Conservation (phyloP, 2,113 vertebrate genomes). For the Uria aalge region DNA sequence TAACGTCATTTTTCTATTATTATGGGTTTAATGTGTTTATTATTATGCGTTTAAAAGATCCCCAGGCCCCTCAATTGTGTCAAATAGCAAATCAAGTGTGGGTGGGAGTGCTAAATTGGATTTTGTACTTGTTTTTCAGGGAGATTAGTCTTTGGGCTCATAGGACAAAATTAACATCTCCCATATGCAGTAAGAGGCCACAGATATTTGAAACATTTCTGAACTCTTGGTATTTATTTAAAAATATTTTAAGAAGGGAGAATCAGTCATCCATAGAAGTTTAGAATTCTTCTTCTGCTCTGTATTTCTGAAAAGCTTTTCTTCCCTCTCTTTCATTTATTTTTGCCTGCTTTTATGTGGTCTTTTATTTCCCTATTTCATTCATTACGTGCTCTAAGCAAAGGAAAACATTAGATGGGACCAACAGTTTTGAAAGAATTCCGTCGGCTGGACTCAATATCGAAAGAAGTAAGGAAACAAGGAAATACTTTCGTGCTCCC, state of each 20-base stretch:
- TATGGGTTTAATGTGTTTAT: neutral
- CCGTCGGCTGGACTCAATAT: neutral
- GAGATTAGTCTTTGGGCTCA: neutral
- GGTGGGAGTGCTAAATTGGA: neutral
- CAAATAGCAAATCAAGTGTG: neutral
- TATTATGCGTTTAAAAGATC: neutral
- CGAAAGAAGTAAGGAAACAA: neutral
- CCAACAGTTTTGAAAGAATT: neutral
- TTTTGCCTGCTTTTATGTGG: neutral
- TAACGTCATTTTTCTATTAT: neutral
- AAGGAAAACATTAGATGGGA: neutral
- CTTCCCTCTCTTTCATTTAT: neutral
- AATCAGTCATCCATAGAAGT: neutral
- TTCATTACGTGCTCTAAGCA: neutral
- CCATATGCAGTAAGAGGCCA: neutral
- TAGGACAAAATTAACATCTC: neutral
- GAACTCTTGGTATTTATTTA: neutral
- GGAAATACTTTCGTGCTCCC: neutral
- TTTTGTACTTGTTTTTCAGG: neutral
- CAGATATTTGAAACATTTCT: neutral
- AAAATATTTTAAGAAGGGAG: neutral
- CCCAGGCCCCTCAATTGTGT: neutral
- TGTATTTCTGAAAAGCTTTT: neutral
- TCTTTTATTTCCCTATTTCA: neutral
- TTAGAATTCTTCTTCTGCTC: neutral